phyloP scores from a whole-genome alignment of 2,797 vertebrate genomes.

The Monodelphis domestica region DNA sequence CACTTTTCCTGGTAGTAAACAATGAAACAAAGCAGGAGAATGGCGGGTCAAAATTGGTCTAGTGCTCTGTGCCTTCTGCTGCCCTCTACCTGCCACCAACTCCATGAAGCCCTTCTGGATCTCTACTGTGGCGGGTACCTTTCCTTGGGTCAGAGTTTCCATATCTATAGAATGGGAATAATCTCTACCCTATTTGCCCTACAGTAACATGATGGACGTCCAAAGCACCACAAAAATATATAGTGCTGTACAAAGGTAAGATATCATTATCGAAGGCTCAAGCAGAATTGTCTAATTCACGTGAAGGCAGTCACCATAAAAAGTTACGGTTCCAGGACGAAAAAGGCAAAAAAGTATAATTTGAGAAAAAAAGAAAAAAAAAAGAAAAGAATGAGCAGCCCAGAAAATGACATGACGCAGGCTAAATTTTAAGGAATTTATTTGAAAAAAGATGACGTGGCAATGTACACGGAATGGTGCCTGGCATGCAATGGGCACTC shows the following conservation, averaged over 20 bases:
- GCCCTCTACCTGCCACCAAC: background rate
- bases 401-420: background rate
- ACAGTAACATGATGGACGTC: no score
- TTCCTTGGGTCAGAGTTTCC: no score
- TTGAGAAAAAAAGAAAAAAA: background rate
- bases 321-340: background rate
- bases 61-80: background rate
- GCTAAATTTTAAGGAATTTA: slow-evolving; percentile 25
- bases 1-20: no score
- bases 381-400: no score
- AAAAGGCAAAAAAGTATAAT: background rate
- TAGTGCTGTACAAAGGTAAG: no score
- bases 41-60: no score
- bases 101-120: background rate
- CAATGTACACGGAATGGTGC: background rate
- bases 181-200: no score
- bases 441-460: slow-evolving; percentile 8
- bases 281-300: slow-evolving; percentile 7
- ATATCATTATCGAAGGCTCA: no score
- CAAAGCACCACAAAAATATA: no score
- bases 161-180: no score
- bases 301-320: background rate
- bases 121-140: background rate
- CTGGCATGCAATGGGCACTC: background rate
- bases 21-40: no score